Evolutionary conservation across 1,140 invertebrate genomes (phyloP).

Genomic region (Dreissena rostriformis): DNA sequence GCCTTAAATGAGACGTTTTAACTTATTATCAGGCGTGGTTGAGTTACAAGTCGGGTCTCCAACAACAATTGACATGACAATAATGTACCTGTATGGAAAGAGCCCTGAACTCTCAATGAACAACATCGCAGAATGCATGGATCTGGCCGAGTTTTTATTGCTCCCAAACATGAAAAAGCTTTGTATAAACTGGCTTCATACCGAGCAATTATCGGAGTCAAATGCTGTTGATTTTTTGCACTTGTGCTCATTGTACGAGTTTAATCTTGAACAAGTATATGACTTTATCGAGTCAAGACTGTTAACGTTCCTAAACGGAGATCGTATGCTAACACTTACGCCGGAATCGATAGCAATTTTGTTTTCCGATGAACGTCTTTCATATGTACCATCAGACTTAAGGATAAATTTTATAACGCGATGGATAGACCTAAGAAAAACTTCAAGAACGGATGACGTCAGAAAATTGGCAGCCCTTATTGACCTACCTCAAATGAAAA

Average conservation of each 20-base stretch:
- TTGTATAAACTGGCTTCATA: neutral
- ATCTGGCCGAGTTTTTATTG: constrained; percentile 1
- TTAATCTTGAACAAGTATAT: neutral
- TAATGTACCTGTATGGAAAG: neutral
- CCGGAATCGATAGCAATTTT: neutral
- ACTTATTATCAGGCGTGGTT: neutral
- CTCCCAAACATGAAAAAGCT: neutral
- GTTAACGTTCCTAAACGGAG: neutral
- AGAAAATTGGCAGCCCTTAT: too few relatives aligned
- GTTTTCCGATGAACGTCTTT: neutral
- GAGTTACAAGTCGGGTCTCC: neutral
- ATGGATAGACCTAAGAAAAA: neutral
- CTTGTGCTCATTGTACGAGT: neutral
- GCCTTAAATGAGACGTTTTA: too few relatives aligned
- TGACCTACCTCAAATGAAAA: too few relatives aligned
- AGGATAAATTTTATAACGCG: neutral
- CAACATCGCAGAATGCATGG: neutral
- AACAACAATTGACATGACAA: neutral
- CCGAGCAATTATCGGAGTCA: neutral
- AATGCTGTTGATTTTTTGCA: neutral
- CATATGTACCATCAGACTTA: neutral
- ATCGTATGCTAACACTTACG: neutral
- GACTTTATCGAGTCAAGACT: neutral
- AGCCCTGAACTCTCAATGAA: neutral
- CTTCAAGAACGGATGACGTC: too few relatives aligned